Percentiles rank a stretch among this genome's conserved stretches.
phyloP scores from a whole-genome alignment of 1,140 invertebrate species.

The Doryteuthis pealeii region DNA sequence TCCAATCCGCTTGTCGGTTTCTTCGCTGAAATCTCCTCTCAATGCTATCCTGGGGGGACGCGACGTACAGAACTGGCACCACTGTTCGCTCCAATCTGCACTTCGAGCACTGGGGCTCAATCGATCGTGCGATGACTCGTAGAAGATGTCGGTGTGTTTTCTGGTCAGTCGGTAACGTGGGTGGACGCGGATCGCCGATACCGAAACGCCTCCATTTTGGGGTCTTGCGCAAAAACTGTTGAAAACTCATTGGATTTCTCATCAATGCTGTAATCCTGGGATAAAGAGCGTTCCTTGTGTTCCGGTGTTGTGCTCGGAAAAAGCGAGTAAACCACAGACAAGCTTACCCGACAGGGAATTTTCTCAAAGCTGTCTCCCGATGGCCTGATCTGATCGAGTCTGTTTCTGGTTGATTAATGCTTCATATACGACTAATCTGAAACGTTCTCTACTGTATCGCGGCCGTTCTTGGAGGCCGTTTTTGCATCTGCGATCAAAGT shows the following conservation, averaged over 20 bases:
- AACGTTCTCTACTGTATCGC: conserved; percentile 54
- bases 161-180: conserved; percentile 46
- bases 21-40: conserved; percentile 47
- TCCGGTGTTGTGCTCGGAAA: conserved; percentile 48
- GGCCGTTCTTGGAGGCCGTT: conserved; percentile 58
- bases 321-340: conserved; percentile 56
- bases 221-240: conserved; percentile 65
- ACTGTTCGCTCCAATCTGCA: conserved; percentile 53
- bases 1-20: conserved; percentile 15
- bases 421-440: conserved; percentile 53
- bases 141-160: conserved; percentile 51
- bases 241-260: conserved; percentile 65
- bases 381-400: conserved; percentile 49
- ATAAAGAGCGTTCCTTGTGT: conserved; percentile 31
- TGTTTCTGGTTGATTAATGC: conserved; percentile 50
- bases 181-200: conserved; percentile 35
- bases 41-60: conserved; percentile 55
- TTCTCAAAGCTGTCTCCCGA: conserved; percentile 54
- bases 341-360: conserved; percentile 53
- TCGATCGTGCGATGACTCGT: conserved; percentile 38
- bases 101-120: conserved; percentile 49
- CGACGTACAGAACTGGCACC: conserved; percentile 48
- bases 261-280: conserved; percentile 65
- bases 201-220: conserved; percentile 35
- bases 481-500: conserved; percentile 50